Percentiles rank a stretch among this genome's conserved stretches.
Conservation (phyloP, 2,888 invertebrate species). For the Crossocerus cetratus region DNA sequence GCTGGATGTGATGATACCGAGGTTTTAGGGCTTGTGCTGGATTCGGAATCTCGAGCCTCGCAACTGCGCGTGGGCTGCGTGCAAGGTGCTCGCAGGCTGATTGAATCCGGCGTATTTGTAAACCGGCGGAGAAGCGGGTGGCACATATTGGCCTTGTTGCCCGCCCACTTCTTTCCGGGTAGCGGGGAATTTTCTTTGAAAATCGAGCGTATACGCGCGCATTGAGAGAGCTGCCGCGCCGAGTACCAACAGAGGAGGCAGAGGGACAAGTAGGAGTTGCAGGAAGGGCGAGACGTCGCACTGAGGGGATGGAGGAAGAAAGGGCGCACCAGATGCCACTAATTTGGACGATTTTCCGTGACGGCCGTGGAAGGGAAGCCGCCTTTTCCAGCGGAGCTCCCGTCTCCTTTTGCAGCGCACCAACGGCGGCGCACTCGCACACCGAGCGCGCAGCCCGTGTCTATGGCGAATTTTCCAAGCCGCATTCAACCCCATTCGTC, state of each 20-base stretch:
- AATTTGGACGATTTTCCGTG: constrained; percentile 49
- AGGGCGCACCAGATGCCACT: constrained; percentile 43
- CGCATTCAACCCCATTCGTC: constrained; percentile 64
- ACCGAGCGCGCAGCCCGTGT: constrained; percentile 4
- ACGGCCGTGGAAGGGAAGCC: constrained; percentile 27
- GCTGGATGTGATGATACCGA: too few species aligned
- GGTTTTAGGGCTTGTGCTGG: too few species aligned
- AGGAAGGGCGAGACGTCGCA: background rate
- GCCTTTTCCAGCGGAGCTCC: too few species aligned
- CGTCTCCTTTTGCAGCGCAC: background rate
- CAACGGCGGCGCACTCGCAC: background rate
- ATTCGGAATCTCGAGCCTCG: too few species aligned
- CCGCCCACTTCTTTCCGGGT: constrained; percentile 3
- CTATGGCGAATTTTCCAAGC: constrained; percentile 59
- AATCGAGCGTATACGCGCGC: background rate
- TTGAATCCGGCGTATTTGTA: background rate
- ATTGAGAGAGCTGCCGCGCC: background rate
- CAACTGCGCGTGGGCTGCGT: too few species aligned
- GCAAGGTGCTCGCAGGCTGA: background rate
- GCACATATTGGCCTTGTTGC: background rate
- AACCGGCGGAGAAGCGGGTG: background rate
- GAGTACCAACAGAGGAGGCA: background rate
- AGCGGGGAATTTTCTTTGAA: background rate
- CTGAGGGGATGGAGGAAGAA: constrained; percentile 16
- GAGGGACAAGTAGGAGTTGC: background rate